Conservation (phyloP, 2,797 vertebrate species). For the Macropus fuliginosus region DNA sequence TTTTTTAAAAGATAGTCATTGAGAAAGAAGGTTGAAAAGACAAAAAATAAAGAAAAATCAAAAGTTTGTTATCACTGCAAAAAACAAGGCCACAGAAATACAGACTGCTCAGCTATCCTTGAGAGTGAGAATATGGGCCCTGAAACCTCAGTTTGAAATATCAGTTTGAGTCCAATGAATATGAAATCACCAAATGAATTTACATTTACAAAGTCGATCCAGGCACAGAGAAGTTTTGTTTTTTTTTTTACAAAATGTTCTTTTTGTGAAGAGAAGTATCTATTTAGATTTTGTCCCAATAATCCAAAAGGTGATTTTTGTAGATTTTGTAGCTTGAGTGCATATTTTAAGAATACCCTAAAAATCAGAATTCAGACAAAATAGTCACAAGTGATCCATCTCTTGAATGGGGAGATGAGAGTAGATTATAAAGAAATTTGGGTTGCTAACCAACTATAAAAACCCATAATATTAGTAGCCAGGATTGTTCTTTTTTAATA, state of each 20-base stretch:
- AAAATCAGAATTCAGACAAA: constrained; percentile 91
- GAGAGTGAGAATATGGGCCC: constrained; percentile 92
- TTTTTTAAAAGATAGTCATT: constrained; percentile 88
- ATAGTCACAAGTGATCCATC: constrained; percentile 89
- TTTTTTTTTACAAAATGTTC: constrained; percentile 97
- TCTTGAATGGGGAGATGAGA: constrained; percentile 91
- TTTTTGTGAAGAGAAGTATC: constrained; percentile 93
- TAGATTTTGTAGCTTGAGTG: constrained; percentile 94
- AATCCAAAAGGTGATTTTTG: constrained; percentile 97
- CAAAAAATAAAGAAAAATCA: constrained; percentile 86
- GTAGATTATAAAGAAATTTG: constrained; percentile 93
- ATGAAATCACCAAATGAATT: constrained; percentile 93
- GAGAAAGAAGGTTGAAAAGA: constrained; percentile 92
- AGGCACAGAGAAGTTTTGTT: constrained; percentile 89
- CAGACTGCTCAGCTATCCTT: constrained; percentile 93
- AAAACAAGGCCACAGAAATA: constrained; percentile 93
- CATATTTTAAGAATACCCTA: constrained; percentile 95
- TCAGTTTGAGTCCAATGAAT: constrained; percentile 95
- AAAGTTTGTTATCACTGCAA: constrained; percentile 97
- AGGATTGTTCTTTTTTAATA: constrained; percentile 94
- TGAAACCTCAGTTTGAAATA: constrained; percentile 90
- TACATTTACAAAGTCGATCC: constrained; percentile 89
- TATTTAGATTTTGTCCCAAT: constrained; percentile 93
- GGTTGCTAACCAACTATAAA: constrained; percentile 82
- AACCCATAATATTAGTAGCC: constrained; percentile 83